Conservation (phyloP, 2,888 invertebrate genomes). For the Catotricha subobsoleta region DNA sequence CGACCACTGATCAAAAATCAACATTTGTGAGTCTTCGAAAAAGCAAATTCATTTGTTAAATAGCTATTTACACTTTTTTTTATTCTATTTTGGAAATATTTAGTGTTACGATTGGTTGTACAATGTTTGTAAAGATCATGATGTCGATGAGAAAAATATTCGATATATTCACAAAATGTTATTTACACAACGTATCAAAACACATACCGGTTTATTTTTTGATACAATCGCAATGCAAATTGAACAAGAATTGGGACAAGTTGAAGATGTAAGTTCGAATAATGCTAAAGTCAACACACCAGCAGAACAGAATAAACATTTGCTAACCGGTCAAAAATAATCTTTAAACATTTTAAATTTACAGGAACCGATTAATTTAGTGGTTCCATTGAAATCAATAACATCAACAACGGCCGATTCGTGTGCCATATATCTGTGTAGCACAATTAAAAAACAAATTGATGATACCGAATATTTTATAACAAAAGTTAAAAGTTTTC, state of each 20-base stretch:
- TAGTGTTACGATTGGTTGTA: constrained; percentile 23
- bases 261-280: constrained; percentile 14
- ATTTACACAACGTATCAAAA: constrained; percentile 24
- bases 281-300: too few relatives aligned
- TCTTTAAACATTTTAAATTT: too few relatives aligned
- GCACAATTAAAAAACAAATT: constrained; percentile 22
- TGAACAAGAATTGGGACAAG: constrained; percentile 18
- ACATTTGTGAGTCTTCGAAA: neutral
- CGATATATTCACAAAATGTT: constrained; percentile 24
- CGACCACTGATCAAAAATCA: constrained; percentile 9
- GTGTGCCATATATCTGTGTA: constrained; percentile 19
- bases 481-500: constrained; percentile 29
- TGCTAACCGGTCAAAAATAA: too few relatives aligned
- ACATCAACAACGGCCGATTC: constrained; percentile 18
- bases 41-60: neutral
- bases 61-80: too few relatives aligned
- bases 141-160: constrained; percentile 18
- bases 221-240: constrained; percentile 21
- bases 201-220: constrained; percentile 24
- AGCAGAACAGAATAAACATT: too few relatives aligned
- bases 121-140: constrained; percentile 21
- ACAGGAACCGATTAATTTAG: constrained; percentile 3
- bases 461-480: constrained; percentile 26
- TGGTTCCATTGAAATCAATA: constrained; percentile 21
- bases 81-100: neutral